Conservation (phyloP, 2,888 invertebrate species). For the Spisula solida region DNA sequence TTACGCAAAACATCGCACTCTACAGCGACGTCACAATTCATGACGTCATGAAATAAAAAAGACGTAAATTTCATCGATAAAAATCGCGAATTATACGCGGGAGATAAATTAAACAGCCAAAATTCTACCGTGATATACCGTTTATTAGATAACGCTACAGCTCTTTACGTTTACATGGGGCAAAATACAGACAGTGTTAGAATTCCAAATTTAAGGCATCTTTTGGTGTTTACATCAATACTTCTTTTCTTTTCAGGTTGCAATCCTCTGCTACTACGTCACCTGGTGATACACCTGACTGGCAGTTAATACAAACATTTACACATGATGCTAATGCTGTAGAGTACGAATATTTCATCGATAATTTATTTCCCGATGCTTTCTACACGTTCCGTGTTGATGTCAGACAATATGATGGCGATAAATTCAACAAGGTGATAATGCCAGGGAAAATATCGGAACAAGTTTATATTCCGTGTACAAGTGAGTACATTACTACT, state of each 20-base stretch:
- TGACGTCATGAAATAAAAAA: too few species aligned
- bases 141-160: too few species aligned
- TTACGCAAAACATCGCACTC: too few species aligned
- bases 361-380: constrained; percentile 65
- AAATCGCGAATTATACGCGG: too few species aligned
- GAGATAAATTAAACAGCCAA: too few species aligned
- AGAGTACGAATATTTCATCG: constrained; percentile 51
- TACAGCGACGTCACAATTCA: too few species aligned
- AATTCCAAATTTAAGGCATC: too few species aligned
- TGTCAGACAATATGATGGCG: constrained; percentile 71
- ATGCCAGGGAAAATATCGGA: constrained; percentile 60
- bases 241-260: constrained; percentile 12
- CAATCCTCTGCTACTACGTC: constrained; percentile 1
- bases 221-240: not conserved
- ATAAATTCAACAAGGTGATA: constrained; percentile 65
- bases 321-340: constrained; percentile 23
- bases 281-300: not conserved
- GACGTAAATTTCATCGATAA: too few species aligned
- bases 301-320: constrained; percentile 14
- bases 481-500: constrained; percentile 63
- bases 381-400: constrained; percentile 77
- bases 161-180: too few species aligned
- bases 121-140: too few species aligned
- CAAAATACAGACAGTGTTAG: too few species aligned
- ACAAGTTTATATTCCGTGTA: constrained; percentile 70